Percentiles rank a stretch among this genome's conserved stretches.
Conservation (phyloP, 1,140 invertebrate species). For the Chionoecetes opilio region DNA sequence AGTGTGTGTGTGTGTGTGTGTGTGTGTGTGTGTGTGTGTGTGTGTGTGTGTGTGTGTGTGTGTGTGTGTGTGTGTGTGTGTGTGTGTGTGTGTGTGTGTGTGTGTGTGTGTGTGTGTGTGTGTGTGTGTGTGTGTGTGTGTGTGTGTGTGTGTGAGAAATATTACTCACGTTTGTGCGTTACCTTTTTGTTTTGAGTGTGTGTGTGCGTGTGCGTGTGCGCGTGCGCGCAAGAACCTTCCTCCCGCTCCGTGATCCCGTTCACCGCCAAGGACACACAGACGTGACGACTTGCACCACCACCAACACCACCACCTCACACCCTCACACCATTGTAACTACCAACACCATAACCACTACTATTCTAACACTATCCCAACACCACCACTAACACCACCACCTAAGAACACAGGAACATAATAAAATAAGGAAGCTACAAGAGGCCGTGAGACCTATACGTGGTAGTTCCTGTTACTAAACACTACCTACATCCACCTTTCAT, state of each 20-base stretch:
- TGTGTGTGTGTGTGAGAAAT: not conserved
- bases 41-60: constrained; percentile 42
- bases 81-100: constrained; percentile 38
- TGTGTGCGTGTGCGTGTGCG: constrained; percentile 51
- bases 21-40: constrained; percentile 39
- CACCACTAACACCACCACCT: not conserved
- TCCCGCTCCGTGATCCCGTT: constrained; percentile 5
- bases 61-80: constrained; percentile 38
- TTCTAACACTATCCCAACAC: not conserved
- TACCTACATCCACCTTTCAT: no score
- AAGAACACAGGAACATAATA: no score
- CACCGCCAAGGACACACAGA: not conserved
- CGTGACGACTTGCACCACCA: not conserved
- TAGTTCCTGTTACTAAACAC: no score
- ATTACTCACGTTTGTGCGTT: no score
- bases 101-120: constrained; percentile 15
- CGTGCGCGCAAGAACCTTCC: not conserved
- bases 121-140: not conserved
- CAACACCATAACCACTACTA: not conserved
- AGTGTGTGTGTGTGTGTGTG: constrained; percentile 38
- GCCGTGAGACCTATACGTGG: no score
- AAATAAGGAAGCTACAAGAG: no score
- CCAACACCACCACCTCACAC: not conserved
- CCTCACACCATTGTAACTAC: not conserved
- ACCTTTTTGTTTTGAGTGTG: not conserved